A percentile compares a stretch with the other conserved stretches of the same genome.
Evolutionary conservation across 2,888 invertebrate species (phyloP).

Genomic region (Orchesellides sinensis): DNA sequence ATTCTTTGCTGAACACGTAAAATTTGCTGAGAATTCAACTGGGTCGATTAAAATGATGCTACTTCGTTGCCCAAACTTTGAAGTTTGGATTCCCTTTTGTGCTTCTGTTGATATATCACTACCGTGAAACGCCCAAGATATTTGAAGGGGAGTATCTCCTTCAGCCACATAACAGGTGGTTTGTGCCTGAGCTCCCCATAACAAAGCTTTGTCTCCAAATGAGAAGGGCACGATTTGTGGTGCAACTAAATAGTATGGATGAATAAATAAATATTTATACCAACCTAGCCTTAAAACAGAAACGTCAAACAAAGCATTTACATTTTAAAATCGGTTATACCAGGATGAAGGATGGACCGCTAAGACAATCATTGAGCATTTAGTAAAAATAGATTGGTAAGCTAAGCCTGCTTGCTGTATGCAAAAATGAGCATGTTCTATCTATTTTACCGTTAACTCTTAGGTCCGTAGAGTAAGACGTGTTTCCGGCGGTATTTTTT

Average conservation of each 20-base stretch:
- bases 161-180: constrained; percentile 76
- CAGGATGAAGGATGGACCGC: too few species aligned
- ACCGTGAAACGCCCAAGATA: constrained; percentile 61
- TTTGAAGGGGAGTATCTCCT: constrained; percentile 75
- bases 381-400: too few species aligned
- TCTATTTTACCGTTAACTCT: constrained; percentile 82
- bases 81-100: constrained; percentile 74
- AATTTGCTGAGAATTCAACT: constrained; percentile 80
- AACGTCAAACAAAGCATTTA: too few species aligned
- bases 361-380: too few species aligned
- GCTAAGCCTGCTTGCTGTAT: too few species aligned
- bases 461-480: constrained; percentile 82
- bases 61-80: constrained; percentile 80
- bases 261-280: too few species aligned
- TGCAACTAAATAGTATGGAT: constrained; percentile 77
- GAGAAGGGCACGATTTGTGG: constrained; percentile 83
- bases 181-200: constrained; percentile 79
- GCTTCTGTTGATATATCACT: constrained; percentile 53
- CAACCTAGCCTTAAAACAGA: too few species aligned
- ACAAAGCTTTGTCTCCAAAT: constrained; percentile 81
- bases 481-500: constrained; percentile 82
- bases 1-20: constrained; percentile 87
- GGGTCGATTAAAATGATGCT: constrained; percentile 81
- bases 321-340: too few species aligned
- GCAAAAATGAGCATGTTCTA: too few species aligned